Evolutionary conservation across 1,140 invertebrate genomes (phyloP).

Genomic region (Anastatus disparis): DNA sequence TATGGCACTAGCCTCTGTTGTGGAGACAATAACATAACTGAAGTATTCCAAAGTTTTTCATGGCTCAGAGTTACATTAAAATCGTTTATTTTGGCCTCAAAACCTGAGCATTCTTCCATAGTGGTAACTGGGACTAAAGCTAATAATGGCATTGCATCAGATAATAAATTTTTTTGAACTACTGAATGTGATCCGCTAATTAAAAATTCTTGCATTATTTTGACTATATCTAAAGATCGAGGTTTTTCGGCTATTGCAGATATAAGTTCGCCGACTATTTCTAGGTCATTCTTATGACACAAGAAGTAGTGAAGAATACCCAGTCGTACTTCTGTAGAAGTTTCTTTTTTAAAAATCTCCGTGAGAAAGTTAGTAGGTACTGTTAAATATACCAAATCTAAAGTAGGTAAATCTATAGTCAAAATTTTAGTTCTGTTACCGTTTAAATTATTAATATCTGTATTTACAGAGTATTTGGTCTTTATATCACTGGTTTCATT

Average conservation of each 20-base stretch:
- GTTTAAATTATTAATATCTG: not conserved
- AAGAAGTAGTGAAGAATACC: slow-evolving; percentile 84
- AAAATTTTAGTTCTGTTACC: slow-evolving; percentile 45
- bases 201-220: slow-evolving; percentile 81
- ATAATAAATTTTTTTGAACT: slow-evolving; percentile 77
- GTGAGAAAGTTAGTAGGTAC: slow-evolving; percentile 73
- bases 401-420: slow-evolving; percentile 75
- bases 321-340: slow-evolving; percentile 74
- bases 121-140: slow-evolving; percentile 79
- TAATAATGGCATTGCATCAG: slow-evolving; percentile 74
- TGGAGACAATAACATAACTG: slow-evolving; percentile 83
- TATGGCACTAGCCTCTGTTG: slow-evolving; percentile 83
- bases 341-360: slow-evolving; percentile 75
- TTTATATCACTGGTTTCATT: slow-evolving; percentile 34
- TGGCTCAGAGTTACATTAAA: slow-evolving; percentile 69
- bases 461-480: slow-evolving; percentile 39
- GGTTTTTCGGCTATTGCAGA: slow-evolving; percentile 66
- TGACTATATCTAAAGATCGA: slow-evolving; percentile 67
- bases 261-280: slow-evolving; percentile 74
- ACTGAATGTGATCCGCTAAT: slow-evolving; percentile 77
- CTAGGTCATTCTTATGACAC: slow-evolving; percentile 77
- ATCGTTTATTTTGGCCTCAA: slow-evolving; percentile 68
- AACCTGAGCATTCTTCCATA: slow-evolving; percentile 63
- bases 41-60: slow-evolving; percentile 81
- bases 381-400: slow-evolving; percentile 75